Conservation (phyloP, 2,113 vertebrate species). For the Gila orcuttii region DNA sequence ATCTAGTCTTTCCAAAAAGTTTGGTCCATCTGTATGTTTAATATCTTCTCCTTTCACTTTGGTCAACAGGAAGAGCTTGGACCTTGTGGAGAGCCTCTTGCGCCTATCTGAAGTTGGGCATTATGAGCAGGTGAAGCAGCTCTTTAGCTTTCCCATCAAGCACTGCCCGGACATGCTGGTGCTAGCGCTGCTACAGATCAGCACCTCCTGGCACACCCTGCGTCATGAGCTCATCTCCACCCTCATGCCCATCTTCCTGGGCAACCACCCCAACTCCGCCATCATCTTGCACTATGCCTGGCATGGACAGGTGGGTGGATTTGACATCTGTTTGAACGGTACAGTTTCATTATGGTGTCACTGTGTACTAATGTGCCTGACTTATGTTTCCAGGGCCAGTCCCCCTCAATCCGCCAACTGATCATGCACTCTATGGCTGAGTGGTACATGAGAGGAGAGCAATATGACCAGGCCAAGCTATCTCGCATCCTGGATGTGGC, state of each 20-base stretch:
- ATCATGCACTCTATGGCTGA: conserved; percentile 99
- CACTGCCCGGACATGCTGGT: conserved; percentile 99
- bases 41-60: neutral
- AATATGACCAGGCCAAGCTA: conserved; percentile 97
- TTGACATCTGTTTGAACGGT: neutral
- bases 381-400: conserved; percentile 86
- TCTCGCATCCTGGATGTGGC: conserved; percentile 98
- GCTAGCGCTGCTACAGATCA: conserved; percentile 94
- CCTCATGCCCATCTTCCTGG: conserved; percentile 98
- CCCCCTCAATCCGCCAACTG: conserved; percentile 97
- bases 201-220: conserved; percentile 96
- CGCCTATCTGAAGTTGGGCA: conserved; percentile 94
- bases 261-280: conserved; percentile 98
- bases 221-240: conserved; percentile 99
- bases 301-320: conserved; percentile 92
- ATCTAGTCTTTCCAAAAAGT: neutral
- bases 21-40: neutral
- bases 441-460: conserved; percentile 99
- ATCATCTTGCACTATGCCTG: conserved; percentile 99
- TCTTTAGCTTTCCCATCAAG: conserved; percentile 98
- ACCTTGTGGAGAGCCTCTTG: conserved; percentile 95
- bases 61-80: conserved; percentile 92
- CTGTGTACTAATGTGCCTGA: neutral
- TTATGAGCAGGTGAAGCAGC: conserved; percentile 98
- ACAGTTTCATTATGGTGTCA: neutral